phyloP scores from a whole-genome alignment of 2,797 vertebrate genomes.

The Tenualosa thibaudeaui region DNA sequence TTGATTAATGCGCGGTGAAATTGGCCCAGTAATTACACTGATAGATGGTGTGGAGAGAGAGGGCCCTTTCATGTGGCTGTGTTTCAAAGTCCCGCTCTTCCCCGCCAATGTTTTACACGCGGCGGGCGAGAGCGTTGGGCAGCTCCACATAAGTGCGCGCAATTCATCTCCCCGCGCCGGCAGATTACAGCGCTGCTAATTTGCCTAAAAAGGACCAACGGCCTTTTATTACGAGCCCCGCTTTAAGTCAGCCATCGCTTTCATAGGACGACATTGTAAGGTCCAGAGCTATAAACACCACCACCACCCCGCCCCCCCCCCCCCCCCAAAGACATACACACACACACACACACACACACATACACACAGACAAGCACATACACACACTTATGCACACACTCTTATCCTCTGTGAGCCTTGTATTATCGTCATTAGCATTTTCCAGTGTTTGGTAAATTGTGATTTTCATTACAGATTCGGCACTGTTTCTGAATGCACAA shows the following conservation, averaged over 20 bases:
- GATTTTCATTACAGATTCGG: constrained; percentile 16
- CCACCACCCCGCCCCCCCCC: background rate
- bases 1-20: constrained; percentile 47
- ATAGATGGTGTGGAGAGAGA: constrained; percentile 37
- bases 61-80: constrained; percentile 46
- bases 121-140: constrained; percentile 37
- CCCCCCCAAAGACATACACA: background rate
- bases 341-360: background rate
- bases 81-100: constrained; percentile 47
- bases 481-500: background rate
- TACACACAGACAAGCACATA: background rate
- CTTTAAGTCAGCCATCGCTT: background rate
- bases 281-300: constrained; percentile 7
- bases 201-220: constrained; percentile 47
- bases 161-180: constrained; percentile 48
- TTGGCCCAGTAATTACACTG: constrained; percentile 49
- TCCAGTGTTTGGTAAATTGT: constrained; percentile 12
- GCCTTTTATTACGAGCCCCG: constrained; percentile 31
- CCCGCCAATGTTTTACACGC: constrained; percentile 43
- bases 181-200: constrained; percentile 52
- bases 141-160: constrained; percentile 39
- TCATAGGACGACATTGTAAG: background rate
- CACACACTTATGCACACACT: background rate
- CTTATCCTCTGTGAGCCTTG: constrained; percentile 11
- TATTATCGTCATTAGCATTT: constrained; percentile 16